These are phyloP conservation scores for Halichoeres trimaculatus DNA, from an alignment of 2,113 vertebrate species.

Conservation along the genomic window DNA sequence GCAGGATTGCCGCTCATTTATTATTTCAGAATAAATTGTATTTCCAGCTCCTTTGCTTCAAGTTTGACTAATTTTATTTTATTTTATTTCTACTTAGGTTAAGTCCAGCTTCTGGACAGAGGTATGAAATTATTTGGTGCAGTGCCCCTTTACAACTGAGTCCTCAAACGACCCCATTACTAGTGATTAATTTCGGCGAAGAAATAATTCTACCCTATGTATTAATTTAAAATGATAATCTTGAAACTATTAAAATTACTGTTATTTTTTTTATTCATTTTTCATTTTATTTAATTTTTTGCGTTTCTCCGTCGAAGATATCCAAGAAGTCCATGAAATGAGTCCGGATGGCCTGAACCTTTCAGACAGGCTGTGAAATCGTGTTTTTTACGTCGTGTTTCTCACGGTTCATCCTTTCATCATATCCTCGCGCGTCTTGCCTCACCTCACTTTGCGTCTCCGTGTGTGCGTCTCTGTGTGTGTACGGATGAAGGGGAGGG, in stretches of 20 bases:
- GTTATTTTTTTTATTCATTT: too few species aligned
- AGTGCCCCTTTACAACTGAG: conserved; percentile 5
- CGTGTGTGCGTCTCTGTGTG: background rate
- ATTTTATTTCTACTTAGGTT: background rate
- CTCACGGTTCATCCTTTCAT: conserved; percentile 30
- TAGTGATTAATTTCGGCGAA: background rate
- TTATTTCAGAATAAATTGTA: too few species aligned
- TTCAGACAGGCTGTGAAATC: background rate
- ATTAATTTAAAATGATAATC: too few species aligned
- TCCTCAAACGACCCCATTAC: background rate
- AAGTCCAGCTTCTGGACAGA: background rate
- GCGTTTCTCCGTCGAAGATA: background rate
- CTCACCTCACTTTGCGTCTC: background rate
- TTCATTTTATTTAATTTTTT: too few species aligned
- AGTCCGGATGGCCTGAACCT: background rate
- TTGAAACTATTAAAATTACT: too few species aligned
- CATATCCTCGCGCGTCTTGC: conserved; percentile 11
- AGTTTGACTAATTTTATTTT: too few species aligned
- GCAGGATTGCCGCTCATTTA: background rate
- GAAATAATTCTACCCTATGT: background rate
- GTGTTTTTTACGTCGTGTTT: background rate
- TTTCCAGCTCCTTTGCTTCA: too few species aligned
- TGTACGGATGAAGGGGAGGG: conserved; percentile 44
- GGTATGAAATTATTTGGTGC: background rate
- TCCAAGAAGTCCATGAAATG: background rate